A percentile compares a stretch with the other conserved stretches of the same genome.
phyloP scores from a whole-genome alignment of 2,797 vertebrate species.

The Myotis daubentonii region DNA sequence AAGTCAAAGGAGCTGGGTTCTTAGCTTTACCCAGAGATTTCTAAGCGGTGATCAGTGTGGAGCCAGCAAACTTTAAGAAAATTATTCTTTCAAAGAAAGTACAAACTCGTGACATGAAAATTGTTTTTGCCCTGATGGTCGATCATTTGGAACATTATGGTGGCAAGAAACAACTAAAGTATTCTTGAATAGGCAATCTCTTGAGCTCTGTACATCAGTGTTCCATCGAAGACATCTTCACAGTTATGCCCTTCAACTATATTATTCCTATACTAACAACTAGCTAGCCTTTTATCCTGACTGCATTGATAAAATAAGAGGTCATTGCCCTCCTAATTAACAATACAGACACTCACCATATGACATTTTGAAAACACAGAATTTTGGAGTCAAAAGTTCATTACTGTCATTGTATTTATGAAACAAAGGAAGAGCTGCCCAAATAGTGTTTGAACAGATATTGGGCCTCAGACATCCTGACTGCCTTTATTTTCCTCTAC shows the following conservation, averaged over 20 bases:
- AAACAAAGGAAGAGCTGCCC: background rate
- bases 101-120: background rate
- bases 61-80: background rate
- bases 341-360: background rate
- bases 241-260: background rate
- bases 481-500: background rate
- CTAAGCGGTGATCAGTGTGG: background rate
- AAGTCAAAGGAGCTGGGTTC: background rate
- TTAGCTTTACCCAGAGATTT: background rate
- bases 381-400: background rate
- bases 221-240: background rate
- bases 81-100: background rate
- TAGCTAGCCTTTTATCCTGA: background rate
- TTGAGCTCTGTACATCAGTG: background rate
- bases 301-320: background rate
- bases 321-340: background rate
- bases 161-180: background rate
- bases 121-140: background rate
- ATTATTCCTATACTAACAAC: background rate
- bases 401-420: background rate
- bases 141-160: background rate
- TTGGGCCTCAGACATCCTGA: background rate
- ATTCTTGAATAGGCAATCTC: background rate
- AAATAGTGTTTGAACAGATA: background rate
- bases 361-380: background rate